Percentiles rank a stretch among this genome's conserved stretches.
These are phyloP conservation scores for Pseudorhombus dupliciocellatus DNA, from an alignment of 2,113 vertebrate species.

Conservation along the genomic window DNA sequence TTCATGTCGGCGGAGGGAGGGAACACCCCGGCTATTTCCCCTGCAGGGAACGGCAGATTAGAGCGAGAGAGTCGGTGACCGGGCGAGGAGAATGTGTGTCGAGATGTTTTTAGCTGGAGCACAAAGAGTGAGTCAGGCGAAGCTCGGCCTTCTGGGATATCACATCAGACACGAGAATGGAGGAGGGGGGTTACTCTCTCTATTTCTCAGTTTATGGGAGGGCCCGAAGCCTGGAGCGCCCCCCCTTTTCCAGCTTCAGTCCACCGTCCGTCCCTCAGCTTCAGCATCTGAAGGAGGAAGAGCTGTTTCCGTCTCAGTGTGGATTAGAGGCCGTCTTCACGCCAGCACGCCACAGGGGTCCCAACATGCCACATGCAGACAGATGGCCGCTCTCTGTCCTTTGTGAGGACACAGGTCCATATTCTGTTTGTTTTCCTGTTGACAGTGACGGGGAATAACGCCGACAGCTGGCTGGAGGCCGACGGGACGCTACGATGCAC, in stretches of 20 bases:
- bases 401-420: conserved; percentile 3
- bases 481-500: no score
- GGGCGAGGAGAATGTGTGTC: conserved; percentile 53
- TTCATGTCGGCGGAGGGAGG: conserved; percentile 17
- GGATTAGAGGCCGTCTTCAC: conserved; percentile 33
- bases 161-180: conserved; percentile 8
- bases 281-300: no score
- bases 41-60: conserved; percentile 9
- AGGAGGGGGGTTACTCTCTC: neutral
- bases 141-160: conserved; percentile 49
- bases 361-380: conserved; percentile 52
- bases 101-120: conserved; percentile 59
- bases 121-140: conserved; percentile 52
- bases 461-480: conserved; percentile 11
- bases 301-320: neutral
- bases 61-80: conserved; percentile 25
- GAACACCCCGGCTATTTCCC: conserved; percentile 52
- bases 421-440: conserved; percentile 53
- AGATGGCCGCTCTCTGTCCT: conserved; percentile 52
- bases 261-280: no score
- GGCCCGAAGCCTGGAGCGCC: no score
- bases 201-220: no score
- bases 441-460: conserved; percentile 36
- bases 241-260: no score
- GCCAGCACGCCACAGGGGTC: conserved; percentile 58